Conservation (phyloP, 2,888 invertebrate species). For the Machimus atricapillus region DNA sequence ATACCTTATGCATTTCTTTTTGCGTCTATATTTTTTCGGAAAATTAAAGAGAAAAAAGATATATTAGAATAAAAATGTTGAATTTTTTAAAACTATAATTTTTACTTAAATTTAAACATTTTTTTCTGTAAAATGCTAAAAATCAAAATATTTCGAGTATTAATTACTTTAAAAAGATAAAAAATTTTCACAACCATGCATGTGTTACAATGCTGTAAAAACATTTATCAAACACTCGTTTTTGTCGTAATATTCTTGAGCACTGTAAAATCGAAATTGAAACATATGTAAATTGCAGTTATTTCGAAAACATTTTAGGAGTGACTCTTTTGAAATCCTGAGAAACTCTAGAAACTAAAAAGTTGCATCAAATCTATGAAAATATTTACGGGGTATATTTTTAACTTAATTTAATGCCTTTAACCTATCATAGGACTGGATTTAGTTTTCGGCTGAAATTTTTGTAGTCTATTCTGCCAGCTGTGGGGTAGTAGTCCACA, state of each 20-base stretch:
- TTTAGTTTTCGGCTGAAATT: too few relatives aligned
- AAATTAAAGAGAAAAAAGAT: neutral
- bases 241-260: neutral
- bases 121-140: neutral
- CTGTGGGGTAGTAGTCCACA: too few relatives aligned
- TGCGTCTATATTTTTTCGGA: slow-evolving; percentile 72
- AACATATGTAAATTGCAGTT: too few relatives aligned
- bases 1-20: slow-evolving; percentile 96
- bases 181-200: neutral
- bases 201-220: neutral
- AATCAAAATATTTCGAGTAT: neutral
- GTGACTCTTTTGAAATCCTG: too few relatives aligned
- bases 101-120: neutral
- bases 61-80: neutral
- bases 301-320: too few relatives aligned
- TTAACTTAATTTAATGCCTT: too few relatives aligned
- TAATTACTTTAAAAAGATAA: neutral
- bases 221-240: neutral
- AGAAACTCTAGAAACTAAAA: too few relatives aligned
- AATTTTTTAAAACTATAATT: neutral
- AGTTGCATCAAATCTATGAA: too few relatives aligned
- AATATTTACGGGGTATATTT: too few relatives aligned
- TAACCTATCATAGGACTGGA: too few relatives aligned
- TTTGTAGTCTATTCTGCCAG: too few relatives aligned
- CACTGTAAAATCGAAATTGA: neutral